These are phyloP conservation scores for Geopemphigus sp. DNA, from an alignment of 1,140 invertebrate species.

Conservation along the genomic window DNA sequence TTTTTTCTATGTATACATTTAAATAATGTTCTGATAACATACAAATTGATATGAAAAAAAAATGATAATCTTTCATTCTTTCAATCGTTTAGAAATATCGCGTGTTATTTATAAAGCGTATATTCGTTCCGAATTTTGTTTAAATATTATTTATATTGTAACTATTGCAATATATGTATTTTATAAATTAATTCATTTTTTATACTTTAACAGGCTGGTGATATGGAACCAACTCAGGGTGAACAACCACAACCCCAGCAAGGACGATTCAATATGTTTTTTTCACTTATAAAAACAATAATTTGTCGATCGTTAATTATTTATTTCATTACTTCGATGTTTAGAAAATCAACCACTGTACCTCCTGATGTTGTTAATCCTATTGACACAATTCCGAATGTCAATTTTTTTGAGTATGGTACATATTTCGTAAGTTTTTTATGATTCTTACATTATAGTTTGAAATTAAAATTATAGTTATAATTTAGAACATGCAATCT, in stretches of 20 bases:
- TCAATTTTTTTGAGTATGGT: conserved; percentile 83
- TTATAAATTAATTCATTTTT: too few relatives aligned
- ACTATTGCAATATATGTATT: too few relatives aligned
- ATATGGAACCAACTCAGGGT: conserved; percentile 51
- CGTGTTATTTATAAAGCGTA: too few relatives aligned
- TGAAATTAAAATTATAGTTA: too few relatives aligned
- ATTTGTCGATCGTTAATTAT: conserved; percentile 86
- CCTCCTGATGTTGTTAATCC: conserved; percentile 55
- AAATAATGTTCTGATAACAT: too few relatives aligned
- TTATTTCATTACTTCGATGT: conserved; percentile 91
- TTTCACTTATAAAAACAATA: conserved; percentile 77
- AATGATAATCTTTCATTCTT: too few relatives aligned
- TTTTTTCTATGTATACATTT: too few relatives aligned
- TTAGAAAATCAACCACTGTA: conserved; percentile 65
- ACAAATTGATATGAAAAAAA: too few relatives aligned
- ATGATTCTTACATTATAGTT: background rate
- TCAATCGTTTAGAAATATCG: too few relatives aligned
- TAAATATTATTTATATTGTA: too few relatives aligned
- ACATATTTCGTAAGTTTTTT: conserved; percentile 64
- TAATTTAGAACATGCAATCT: too few relatives aligned
- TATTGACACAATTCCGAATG: conserved; percentile 60
- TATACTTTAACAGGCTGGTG: conserved; percentile 28
- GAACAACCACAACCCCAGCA: conserved; percentile 61
- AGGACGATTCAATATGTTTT: conserved; percentile 74
- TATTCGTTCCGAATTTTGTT: too few relatives aligned